These are phyloP conservation scores for Tribolium castaneum DNA, from an alignment of 1,140 invertebrate genomes.

Conservation along the genomic window DNA sequence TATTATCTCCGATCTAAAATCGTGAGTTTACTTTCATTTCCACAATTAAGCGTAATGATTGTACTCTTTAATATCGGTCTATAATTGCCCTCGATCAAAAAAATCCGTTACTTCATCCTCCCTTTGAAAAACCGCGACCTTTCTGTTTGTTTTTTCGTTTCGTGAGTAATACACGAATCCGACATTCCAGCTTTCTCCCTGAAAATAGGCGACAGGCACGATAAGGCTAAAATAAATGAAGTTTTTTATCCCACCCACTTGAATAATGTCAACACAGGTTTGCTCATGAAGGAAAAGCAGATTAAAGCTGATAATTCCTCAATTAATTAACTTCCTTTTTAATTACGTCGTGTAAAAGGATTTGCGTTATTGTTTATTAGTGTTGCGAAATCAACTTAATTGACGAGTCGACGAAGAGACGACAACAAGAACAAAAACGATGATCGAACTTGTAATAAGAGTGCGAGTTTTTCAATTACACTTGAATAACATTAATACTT, in stretches of 20 bases:
- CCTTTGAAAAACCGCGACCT: not conserved
- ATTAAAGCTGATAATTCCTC: conserved; percentile 16
- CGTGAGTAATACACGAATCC: not conserved
- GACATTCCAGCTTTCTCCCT: not conserved
- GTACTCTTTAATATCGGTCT: not conserved
- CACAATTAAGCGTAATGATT: conserved; percentile 41
- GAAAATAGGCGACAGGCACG: not conserved
- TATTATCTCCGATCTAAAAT: conserved; percentile 38
- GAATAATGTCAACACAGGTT: conserved; percentile 14
- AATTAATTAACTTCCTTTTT: conserved; percentile 32
- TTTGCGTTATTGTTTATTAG: conserved; percentile 29
- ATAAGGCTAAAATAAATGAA: not conserved
- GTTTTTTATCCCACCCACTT: conserved; percentile 18
- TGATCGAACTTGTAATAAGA: not conserved
- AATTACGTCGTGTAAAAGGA: conserved; percentile 4
- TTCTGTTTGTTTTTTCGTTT: not conserved
- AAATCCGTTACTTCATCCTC: not conserved
- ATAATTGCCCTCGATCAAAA: conserved; percentile 23
- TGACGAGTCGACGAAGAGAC: not conserved
- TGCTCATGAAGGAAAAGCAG: conserved; percentile 7
- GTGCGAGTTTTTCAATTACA: conserved; percentile 17
- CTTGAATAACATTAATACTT: conserved; percentile 28
- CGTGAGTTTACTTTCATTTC: conserved; percentile 42
- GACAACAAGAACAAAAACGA: not conserved
- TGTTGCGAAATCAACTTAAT: conserved; percentile 22